These are phyloP conservation scores for Cercopithecus petaurista DNA, from an alignment of 2,797 vertebrate genomes.

Conservation along the genomic window DNA sequence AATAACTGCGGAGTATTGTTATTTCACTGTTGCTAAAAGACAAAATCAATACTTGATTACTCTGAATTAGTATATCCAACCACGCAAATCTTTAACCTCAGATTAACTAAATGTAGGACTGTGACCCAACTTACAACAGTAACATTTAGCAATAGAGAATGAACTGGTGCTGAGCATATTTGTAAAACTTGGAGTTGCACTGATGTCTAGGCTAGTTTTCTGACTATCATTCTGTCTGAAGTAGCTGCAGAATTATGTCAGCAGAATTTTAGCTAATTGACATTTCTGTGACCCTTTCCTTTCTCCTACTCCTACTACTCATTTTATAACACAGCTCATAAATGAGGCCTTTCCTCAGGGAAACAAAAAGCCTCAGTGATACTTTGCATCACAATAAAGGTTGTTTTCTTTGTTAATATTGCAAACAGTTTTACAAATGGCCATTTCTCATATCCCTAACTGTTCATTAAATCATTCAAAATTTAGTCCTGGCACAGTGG, in stretches of 20 bases:
- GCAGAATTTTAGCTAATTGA: slow-evolving; percentile 41
- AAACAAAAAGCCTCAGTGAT: neutral
- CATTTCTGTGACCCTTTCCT: neutral
- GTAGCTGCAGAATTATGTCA: slow-evolving; percentile 24
- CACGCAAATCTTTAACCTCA: slow-evolving; percentile 61
- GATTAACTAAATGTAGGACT: slow-evolving; percentile 56
- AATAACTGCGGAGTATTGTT: slow-evolving; percentile 56
- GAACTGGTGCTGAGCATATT: neutral
- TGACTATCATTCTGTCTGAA: neutral
- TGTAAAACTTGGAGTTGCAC: accelerated
- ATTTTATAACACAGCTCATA: neutral
- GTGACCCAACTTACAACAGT: neutral
- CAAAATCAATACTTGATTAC: slow-evolving; percentile 58
- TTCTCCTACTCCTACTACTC: neutral
- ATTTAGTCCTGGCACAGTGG: neutral
- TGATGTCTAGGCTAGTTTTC: slow-evolving; percentile 34
- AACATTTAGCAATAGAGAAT: slow-evolving; percentile 56
- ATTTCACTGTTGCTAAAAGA: slow-evolving; percentile 66
- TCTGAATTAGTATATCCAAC: slow-evolving; percentile 58
- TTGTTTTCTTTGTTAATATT: slow-evolving; percentile 43
- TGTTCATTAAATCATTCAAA: slow-evolving; percentile 27
- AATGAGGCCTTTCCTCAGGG: neutral
- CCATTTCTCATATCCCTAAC: neutral
- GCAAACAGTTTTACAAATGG: slow-evolving; percentile 36
- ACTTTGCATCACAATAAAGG: slow-evolving; percentile 25